These are phyloP conservation scores for Diabrotica virgifera DNA, from an alignment of 1,140 invertebrate species.

Conservation along the genomic window DNA sequence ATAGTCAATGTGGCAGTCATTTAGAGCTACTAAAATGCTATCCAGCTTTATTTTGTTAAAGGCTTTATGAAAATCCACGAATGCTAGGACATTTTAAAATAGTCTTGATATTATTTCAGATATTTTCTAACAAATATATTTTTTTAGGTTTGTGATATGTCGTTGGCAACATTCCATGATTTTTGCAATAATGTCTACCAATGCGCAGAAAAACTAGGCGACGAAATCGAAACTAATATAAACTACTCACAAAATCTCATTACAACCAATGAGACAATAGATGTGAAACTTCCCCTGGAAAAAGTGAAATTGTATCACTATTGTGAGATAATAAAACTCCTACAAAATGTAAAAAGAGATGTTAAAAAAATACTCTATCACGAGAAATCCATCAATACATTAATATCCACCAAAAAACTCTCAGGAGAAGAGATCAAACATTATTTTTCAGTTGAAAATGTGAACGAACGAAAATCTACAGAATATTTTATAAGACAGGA, in stretches of 20 bases:
- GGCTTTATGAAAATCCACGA: too few species aligned
- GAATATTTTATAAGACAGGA: constrained; percentile 17
- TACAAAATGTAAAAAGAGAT: constrained; percentile 24
- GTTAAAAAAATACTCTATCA: constrained; percentile 27
- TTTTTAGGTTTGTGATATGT: not conserved
- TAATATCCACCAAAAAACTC: not conserved
- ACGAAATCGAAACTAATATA: constrained; percentile 24
- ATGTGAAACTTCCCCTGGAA: constrained; percentile 25
- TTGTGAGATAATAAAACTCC: constrained; percentile 26
- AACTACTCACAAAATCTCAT: constrained; percentile 23
- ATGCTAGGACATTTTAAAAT: too few species aligned
- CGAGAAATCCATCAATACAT: constrained; percentile 18
- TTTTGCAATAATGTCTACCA: constrained; percentile 26
- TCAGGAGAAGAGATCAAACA: not conserved
- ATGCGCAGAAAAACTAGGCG: constrained; percentile 26
- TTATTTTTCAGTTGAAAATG: not conserved
- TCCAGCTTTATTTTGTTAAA: too few species aligned
- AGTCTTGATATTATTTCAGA: too few species aligned
- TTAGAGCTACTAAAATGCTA: too few species aligned
- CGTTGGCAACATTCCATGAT: constrained; percentile 21
- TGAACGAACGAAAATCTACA: not conserved
- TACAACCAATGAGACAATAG: constrained; percentile 9
- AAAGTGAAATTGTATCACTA: constrained; percentile 35
- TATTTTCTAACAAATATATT: too few species aligned
- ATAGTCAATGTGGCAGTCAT: too few species aligned